Evolutionary conservation across 64 coral and sea anemone genomes (phyloP).

Genomic region (Cladopsammia gracilis): DNA sequence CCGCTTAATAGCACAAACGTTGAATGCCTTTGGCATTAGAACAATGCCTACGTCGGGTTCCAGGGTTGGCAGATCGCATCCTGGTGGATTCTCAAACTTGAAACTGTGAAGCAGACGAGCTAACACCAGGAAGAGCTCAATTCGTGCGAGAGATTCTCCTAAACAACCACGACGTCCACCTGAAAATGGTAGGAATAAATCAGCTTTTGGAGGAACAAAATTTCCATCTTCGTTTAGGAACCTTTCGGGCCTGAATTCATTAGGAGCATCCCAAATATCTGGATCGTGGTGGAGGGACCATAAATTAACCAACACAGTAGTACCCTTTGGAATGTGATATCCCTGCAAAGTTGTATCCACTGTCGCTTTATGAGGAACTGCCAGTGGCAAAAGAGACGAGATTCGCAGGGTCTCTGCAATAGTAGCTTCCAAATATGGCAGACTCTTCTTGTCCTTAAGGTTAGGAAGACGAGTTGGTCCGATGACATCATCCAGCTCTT

Average conservation of each 20-base stretch:
- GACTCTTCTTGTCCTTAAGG: too few species aligned
- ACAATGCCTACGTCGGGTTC: background rate
- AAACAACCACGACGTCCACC: slow-evolving; percentile 57
- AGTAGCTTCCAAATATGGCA: too few species aligned
- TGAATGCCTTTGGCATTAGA: slow-evolving; percentile 23
- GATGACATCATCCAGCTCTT: too few species aligned
- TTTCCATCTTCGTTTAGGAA: slow-evolving; percentile 62
- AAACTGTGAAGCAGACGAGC: slow-evolving; percentile 58
- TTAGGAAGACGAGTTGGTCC: too few species aligned
- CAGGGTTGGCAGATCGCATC: background rate
- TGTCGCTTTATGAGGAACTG: too few species aligned
- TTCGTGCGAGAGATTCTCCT: slow-evolving; percentile 63
- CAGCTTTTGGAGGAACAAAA: slow-evolving; percentile 37
- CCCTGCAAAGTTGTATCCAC: background rate
- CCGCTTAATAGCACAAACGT: slow-evolving; percentile 12
- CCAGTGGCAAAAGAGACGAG: too few species aligned
- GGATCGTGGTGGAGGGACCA: slow-evolving; percentile 69
- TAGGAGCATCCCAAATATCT: slow-evolving; percentile 55
- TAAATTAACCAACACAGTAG: slow-evolving; percentile 64
- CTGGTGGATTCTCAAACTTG: slow-evolving; percentile 55
- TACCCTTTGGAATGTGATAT: slow-evolving; percentile 56
- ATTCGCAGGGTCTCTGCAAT: too few species aligned
- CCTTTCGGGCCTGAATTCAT: slow-evolving; percentile 42
- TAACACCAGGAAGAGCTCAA: slow-evolving; percentile 49
- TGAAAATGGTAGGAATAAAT: slow-evolving; percentile 46